Evolutionary conservation across 1,140 invertebrate genomes (phyloP).

Genomic region (Tenebrio molitor): DNA sequence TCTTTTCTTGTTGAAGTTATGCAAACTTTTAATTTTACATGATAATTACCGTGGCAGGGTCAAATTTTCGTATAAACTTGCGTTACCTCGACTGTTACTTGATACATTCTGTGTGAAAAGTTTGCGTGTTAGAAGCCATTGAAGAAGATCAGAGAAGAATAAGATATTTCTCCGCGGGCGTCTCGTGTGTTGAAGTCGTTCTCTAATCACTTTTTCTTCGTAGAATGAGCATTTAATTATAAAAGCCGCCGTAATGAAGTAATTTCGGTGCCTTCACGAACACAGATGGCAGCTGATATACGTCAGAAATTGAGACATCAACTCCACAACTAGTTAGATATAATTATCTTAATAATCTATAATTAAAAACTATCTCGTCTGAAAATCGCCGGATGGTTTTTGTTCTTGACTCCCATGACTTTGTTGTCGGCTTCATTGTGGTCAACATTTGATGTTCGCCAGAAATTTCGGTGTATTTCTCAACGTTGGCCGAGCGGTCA

Average conservation of each 20-base stretch:
- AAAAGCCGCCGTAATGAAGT: constrained; percentile 55
- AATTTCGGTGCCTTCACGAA: constrained; percentile 49
- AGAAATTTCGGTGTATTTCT: not conserved
- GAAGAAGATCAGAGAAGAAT: not conserved
- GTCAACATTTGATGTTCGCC: constrained; percentile 2
- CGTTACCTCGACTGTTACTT: too few relatives aligned
- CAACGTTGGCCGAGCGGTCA: not conserved
- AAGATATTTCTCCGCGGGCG: constrained; percentile 25
- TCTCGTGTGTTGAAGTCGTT: constrained; percentile 33
- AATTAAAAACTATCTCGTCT: constrained; percentile 54
- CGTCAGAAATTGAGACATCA: constrained; percentile 54
- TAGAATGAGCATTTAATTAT: constrained; percentile 53
- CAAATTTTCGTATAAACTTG: too few relatives aligned
- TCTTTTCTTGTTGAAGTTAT: too few relatives aligned
- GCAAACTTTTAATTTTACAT: too few relatives aligned
- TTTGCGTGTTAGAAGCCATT: not conserved
- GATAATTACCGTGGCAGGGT: too few relatives aligned
- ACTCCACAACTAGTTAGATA: constrained; percentile 52
- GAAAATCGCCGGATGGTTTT: constrained; percentile 46
- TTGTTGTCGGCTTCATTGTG: constrained; percentile 21
- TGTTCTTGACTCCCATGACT: constrained; percentile 13
- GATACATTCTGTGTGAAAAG: too few relatives aligned
- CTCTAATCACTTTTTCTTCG: constrained; percentile 44
- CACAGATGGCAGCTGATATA: constrained; percentile 50
- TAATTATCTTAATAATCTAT: constrained; percentile 56